These are phyloP conservation scores for Gerris buenoi DNA, from an alignment of 1,140 invertebrate species.

Conservation along the genomic window DNA sequence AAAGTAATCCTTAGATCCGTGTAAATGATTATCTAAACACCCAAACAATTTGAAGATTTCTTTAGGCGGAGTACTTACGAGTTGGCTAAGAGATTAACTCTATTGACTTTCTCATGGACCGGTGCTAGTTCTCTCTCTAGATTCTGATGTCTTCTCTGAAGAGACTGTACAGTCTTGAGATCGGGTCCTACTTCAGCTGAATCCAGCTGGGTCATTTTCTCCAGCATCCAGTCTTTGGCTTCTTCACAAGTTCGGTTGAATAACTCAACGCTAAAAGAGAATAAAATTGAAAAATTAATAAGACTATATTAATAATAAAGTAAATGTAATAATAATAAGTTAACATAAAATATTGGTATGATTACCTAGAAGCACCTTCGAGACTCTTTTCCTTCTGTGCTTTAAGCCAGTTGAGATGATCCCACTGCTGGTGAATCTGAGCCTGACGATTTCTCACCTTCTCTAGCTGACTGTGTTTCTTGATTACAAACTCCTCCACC, in stretches of 20 bases:
- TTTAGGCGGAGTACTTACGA: slow-evolving; percentile 44
- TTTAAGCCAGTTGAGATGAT: slow-evolving; percentile 73
- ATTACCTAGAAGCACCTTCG: slow-evolving; percentile 68
- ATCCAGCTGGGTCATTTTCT: slow-evolving; percentile 76
- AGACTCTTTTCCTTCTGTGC: slow-evolving; percentile 79
- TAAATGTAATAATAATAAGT: not conserved
- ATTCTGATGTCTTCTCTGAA: slow-evolving; percentile 78
- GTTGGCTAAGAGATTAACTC: slow-evolving; percentile 64
- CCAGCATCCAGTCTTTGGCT: slow-evolving; percentile 83
- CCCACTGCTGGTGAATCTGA: slow-evolving; percentile 77
- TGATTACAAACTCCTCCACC: slow-evolving; percentile 66
- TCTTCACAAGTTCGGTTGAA: slow-evolving; percentile 88
- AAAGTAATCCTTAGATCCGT: too few species aligned
- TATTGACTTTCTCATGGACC: slow-evolving; percentile 72
- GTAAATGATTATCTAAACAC: too few species aligned
- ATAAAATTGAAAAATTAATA: not conserved
- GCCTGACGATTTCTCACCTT: slow-evolving; percentile 63
- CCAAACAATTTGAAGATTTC: too few species aligned
- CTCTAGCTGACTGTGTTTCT: slow-evolving; percentile 76
- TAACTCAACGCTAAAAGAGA: slow-evolving; percentile 63
- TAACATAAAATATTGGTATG: not conserved
- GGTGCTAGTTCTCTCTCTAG: slow-evolving; percentile 78
- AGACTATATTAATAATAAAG: not conserved
- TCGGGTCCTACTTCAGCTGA: slow-evolving; percentile 63
- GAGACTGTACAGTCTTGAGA: slow-evolving; percentile 75